Base-by-base conservation (phyloP, 2,888 invertebrate genomes). In the Papilio demoleus region DNA sequence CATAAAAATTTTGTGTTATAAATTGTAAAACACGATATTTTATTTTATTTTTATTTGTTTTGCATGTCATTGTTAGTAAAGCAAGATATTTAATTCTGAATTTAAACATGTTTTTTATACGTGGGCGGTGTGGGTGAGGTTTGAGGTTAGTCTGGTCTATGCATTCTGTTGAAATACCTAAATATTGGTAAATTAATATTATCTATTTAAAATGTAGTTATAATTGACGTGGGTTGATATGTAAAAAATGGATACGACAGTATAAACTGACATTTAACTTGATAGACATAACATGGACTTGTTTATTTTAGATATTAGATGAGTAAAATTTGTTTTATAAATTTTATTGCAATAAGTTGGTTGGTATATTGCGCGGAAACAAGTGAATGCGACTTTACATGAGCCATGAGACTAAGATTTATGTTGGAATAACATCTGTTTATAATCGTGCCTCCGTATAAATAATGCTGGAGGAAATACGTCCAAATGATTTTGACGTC, bases 401-500 rank as follows among this genome's bases (percentile, higher is more conserved):
- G 72, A 70, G 71, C 67, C 71, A 65, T 70, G 70, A 75, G 84
- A 86, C 84, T 81, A 83, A 84, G 90, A 91, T 91, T 90, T 90
- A 90, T 87, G 74, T 76, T 79, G 73, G 77, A 78, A 81, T 79
- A 84, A 83, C 92, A 92, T 89, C 84, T 92, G 92, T 83, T 90
- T 87, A 87, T 88, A 90, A 90, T 90, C 88, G 82, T 74, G 64
- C 58, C 60, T 72, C 78, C 76, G 79, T 76, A 82, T 82, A 81
- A 85, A 86, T 87, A 86, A 87, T 84, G 81, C 84, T 73, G 75
- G 79, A 84, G 86, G 88, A 87, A 87, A 82, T 78, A 78, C 78
- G 80, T 80, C 83, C 78, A 77, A 80, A 81, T 75, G 84, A 85
- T 85, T 85, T 82, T 79, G 84, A 86, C 88, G 85, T 87, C 80